phyloP scores from a whole-genome alignment of 30 jellyfish, hydroid and myxozoan genomes.

The Hydractinia echinata region DNA sequence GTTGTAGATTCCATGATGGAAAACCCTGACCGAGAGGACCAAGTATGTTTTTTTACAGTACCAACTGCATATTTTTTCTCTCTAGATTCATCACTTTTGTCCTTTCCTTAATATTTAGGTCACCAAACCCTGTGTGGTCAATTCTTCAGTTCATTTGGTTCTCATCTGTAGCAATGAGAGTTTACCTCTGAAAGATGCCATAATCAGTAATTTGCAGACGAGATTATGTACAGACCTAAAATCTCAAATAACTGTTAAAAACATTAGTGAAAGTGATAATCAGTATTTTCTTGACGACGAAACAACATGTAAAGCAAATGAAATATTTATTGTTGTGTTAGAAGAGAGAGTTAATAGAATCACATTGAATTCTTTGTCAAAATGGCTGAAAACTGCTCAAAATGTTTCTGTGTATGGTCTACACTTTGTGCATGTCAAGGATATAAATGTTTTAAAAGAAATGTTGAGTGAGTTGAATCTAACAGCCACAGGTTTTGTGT shows the following conservation, averaged over 20 bases:
- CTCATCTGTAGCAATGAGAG: background rate
- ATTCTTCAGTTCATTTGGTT: background rate
- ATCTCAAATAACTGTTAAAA: background rate
- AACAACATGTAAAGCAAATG: no score
- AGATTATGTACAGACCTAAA: slow-evolving; percentile 55
- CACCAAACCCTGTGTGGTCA: slow-evolving; percentile 15
- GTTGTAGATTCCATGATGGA: slow-evolving; percentile 37
- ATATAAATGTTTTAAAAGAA: no score
- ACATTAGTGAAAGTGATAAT: no score
- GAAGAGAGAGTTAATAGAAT: no score
- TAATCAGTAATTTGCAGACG: slow-evolving; percentile 30
- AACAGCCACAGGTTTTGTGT: slow-evolving; percentile 47
- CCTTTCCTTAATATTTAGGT: slow-evolving; percentile 3
- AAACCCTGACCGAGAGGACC: slow-evolving; percentile 46
- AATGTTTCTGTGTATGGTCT: no score
- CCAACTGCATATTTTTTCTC: background rate
- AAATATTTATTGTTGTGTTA: no score
- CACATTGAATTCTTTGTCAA: no score
- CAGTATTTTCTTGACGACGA: no score
- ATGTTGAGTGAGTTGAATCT: background rate
- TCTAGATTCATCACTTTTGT: background rate
- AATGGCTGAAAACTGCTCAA: no score
- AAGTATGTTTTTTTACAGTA: slow-evolving; percentile 26
- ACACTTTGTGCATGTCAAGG: no score
- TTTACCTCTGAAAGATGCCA: slow-evolving; percentile 37